Base-by-base conservation (phyloP, 2,113 vertebrate species). In the Osmerus eperlanus region DNA sequence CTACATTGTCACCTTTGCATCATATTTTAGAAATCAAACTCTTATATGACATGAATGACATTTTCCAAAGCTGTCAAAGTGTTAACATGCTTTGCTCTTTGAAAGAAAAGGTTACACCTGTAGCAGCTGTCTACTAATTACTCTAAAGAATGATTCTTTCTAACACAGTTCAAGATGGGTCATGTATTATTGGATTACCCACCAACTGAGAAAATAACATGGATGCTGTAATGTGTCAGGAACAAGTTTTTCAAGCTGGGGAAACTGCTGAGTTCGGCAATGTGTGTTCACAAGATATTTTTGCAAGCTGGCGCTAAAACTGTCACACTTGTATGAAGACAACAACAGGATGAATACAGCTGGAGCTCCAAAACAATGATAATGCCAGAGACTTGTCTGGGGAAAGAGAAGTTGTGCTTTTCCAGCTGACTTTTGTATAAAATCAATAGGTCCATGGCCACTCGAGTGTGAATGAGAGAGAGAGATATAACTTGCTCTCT, bases 371-470 rank as follows among this genome's bases (percentile, higher is more conserved):
- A 64, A 82, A 86, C 85, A 85, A 83, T 71, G 69, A 85, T 80
- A 66, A 68, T 60, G 64, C 74, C 72, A 70, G 59, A 53, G 78
- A 65, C 79, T 68, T 81, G 78, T 87, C 87, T 47, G 1, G 59
- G 23, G 58, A 21, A 18, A 64, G 62, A 82, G 78, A 55, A 61
- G 75, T 78, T 82, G 72, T 63, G 65, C 54, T 73, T 63, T 54
- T 70, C 77, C 78, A 69, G 74, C 74, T 78, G 72, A 58, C 77
- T 70, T 65, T 79, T 80, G 64, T 74, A 76, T 80, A 74, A 90
- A 89, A 91, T 90, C 85, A 80, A 89, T 86, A 86, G 66, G 86
- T 88, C 91, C 88, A 84, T 68, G 80, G 84, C 73, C 83, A 83
- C 71, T 77, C 73, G 75, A 82, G 80, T 83, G 81, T 78, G 78